These are phyloP conservation scores for Machimus rusticus DNA, from an alignment of 2,888 invertebrate species.

Conservation along the genomic window DNA sequence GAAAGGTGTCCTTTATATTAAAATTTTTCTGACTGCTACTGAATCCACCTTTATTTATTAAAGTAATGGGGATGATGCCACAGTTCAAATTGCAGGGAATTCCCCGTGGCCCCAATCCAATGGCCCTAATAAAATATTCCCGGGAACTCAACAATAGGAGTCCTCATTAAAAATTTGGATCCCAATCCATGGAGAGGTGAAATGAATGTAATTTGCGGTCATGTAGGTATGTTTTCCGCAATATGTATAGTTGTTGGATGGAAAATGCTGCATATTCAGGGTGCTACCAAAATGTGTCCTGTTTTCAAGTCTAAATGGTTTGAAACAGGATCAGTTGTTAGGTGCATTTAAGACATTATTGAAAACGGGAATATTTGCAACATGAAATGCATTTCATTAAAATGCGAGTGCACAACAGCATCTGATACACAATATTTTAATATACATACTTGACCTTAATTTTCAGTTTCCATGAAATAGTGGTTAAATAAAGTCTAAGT, in stretches of 20 bases:
- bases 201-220: background rate
- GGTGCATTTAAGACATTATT: background rate
- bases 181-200: background rate
- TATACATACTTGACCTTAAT: too few relatives aligned
- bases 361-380: background rate
- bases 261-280: background rate
- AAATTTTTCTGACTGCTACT: background rate
- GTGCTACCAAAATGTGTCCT: background rate
- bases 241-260: background rate
- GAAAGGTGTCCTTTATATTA: background rate
- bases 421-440: too few relatives aligned
- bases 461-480: too few relatives aligned
- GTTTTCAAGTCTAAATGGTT: background rate
- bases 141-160: background rate
- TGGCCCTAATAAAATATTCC: background rate
- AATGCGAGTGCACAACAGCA: too few relatives aligned
- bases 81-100: background rate
- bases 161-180: background rate
- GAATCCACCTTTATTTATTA: background rate
- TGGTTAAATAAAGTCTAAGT: too few relatives aligned
- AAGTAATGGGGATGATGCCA: background rate
- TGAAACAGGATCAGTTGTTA: background rate
- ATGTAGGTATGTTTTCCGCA: background rate
- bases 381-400: too few relatives aligned
- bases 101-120: background rate